phyloP scores from a whole-genome alignment of 2,113 vertebrate species.

The Coptodon rendalli region DNA sequence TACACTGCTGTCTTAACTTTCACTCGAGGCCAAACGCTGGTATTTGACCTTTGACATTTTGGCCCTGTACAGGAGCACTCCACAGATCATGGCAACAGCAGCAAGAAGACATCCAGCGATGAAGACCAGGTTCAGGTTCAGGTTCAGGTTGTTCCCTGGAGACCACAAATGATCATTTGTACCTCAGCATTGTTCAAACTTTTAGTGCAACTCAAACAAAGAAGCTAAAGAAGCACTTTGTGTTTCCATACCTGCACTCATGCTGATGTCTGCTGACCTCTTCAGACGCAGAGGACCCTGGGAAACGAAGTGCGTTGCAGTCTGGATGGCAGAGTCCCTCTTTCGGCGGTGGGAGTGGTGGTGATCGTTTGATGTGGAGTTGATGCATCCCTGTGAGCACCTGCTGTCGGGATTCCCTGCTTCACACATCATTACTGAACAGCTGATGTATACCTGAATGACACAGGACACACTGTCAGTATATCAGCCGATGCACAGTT shows the following conservation, averaged over 20 bases:
- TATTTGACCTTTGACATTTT: not conserved
- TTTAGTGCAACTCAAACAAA: not conserved
- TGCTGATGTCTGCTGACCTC: not conserved
- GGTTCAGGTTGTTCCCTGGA: slow-evolving; percentile 42
- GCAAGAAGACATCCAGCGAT: slow-evolving; percentile 53
- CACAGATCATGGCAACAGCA: not conserved
- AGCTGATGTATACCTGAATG: slow-evolving; percentile 57
- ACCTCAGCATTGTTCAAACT: not conserved
- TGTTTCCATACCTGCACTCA: slow-evolving; percentile 8
- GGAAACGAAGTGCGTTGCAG: slow-evolving; percentile 59
- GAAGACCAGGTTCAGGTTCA: slow-evolving; percentile 7
- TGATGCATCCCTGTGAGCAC: slow-evolving; percentile 56
- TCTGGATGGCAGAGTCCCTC: slow-evolving; percentile 41
- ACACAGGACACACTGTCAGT: not conserved
- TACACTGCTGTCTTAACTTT: not conserved
- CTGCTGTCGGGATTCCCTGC: slow-evolving; percentile 46
- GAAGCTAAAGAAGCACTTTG: not conserved
- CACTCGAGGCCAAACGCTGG: not conserved
- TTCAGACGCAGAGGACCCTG: slow-evolving; percentile 67
- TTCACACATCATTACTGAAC: slow-evolving; percentile 61
- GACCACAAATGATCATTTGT: not conserved
- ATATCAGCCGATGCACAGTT: not conserved
- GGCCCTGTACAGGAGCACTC: not conserved
- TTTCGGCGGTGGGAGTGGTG: not conserved
- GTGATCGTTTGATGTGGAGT: not conserved